These are phyloP conservation scores for Emberiza fucata DNA, from an alignment of 2,113 vertebrate species.

Conservation along the genomic window DNA sequence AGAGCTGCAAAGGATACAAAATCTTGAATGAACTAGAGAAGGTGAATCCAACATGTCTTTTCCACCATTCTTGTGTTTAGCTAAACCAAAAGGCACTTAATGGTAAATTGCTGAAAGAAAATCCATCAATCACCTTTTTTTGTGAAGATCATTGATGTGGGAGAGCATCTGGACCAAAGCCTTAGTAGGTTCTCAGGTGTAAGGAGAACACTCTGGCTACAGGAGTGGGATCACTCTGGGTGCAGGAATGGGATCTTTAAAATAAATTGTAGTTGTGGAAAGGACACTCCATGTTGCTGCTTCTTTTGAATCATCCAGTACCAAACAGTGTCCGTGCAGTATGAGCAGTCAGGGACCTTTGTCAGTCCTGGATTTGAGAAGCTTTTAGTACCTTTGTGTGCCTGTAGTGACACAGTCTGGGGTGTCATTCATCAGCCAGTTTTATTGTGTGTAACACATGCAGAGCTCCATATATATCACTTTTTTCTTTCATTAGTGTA, in stretches of 20 bases:
- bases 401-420: background rate
- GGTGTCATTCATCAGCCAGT: background rate
- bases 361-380: background rate
- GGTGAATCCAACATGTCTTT: background rate
- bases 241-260: background rate
- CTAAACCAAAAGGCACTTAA: background rate
- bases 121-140: background rate
- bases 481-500: background rate
- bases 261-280: background rate
- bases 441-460: background rate
- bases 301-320: background rate
- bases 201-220: background rate
- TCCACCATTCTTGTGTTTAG: background rate
- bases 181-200: background rate
- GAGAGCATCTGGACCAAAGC: background rate
- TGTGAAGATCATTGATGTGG: background rate
- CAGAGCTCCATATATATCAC: background rate
- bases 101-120: background rate
- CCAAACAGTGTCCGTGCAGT: background rate
- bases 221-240: background rate
- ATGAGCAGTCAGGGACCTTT: background rate
- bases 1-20: background rate
- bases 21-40: background rate
- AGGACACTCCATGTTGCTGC: background rate
- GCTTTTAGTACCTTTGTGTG: background rate